Conservation (phyloP, 2,113 vertebrate genomes). For the Gulo gulo region DNA sequence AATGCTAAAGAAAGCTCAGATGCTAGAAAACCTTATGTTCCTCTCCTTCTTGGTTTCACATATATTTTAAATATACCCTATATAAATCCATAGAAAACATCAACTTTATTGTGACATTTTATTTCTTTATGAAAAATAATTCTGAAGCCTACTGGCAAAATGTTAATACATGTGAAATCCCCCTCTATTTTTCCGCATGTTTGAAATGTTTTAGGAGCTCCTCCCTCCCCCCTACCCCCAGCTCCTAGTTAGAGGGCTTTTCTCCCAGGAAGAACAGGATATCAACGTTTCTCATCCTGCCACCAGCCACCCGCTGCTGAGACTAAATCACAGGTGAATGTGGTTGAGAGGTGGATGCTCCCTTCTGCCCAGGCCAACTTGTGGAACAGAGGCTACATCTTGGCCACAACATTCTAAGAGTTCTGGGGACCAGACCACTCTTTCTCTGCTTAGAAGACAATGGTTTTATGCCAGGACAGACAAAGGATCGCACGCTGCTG, state of each 20-base stretch:
- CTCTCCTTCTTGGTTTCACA: background rate
- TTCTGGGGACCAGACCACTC: background rate
- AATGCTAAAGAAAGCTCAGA: background rate
- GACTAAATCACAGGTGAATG: background rate
- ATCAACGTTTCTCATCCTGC: background rate
- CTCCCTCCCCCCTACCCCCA: too few relatives aligned
- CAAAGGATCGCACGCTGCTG: background rate
- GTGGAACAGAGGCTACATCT: background rate
- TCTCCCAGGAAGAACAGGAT: background rate
- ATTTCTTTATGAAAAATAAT: conserved; percentile 26
- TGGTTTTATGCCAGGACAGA: background rate
- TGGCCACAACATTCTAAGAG: background rate
- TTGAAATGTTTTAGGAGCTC: background rate
- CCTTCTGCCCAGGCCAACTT: background rate
- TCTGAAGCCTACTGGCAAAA: background rate
- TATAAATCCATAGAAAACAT: background rate
- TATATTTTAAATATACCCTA: background rate
- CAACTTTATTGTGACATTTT: conserved; percentile 29
- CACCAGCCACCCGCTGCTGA: background rate
- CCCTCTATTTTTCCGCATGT: background rate
- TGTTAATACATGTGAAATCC: background rate
- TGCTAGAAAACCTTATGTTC: background rate
- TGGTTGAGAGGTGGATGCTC: background rate
- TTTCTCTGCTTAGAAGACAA: background rate
- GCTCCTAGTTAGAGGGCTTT: background rate